Base-by-base conservation (phyloP, 64 coral and sea anemone species). In the Acropora yongei region DNA sequence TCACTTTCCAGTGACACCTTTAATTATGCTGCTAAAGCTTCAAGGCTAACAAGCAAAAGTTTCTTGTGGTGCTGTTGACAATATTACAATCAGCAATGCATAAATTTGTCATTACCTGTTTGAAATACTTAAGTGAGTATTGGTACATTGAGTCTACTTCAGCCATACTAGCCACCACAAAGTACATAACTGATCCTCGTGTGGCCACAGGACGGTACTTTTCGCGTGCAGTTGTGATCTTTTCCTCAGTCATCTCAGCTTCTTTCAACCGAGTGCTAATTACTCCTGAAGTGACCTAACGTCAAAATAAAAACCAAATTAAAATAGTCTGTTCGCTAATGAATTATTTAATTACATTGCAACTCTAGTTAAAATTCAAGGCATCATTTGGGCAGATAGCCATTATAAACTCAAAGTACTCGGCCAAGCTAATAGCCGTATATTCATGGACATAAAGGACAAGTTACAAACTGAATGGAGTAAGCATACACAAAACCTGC, bases 181-280 rank as follows among this genome's bases (percentile, higher is more conserved):
- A 99, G 79, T 99, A 99, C 97, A 99, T 99, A 11, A 99, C 97
- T 42, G 97, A 99, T 3, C 97, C 97, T 41, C 97, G 80, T 18
- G 97, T 99, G 19, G 97, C 97, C 63, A 99, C 97, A 2, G 94
- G 97, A 55, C 97, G 94, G 78, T 99, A 99, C 75, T 99, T 99
- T 68, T 99, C 97, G 80, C 97, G 94, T 0, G 97, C 97, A 6
- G 65, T 51, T 10, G 90, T 91, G 61, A 99, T 99, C 91, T 92
- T 99, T 75, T 96, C 91, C 74, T 99, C 97, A 20, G 97, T 99
- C 47, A 78, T 99, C 79, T 99, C 97, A 5, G 97, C 97, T 87
- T 99, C 97, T 79, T 96, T 89, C n/a, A 99, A 88, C 69, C 97
- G 87, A 41, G 88, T 99, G 48, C 91, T 96, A 48, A 98, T 98